Conservation (phyloP, 2,113 vertebrate genomes). For the Ptychochromis oligacanthus region DNA sequence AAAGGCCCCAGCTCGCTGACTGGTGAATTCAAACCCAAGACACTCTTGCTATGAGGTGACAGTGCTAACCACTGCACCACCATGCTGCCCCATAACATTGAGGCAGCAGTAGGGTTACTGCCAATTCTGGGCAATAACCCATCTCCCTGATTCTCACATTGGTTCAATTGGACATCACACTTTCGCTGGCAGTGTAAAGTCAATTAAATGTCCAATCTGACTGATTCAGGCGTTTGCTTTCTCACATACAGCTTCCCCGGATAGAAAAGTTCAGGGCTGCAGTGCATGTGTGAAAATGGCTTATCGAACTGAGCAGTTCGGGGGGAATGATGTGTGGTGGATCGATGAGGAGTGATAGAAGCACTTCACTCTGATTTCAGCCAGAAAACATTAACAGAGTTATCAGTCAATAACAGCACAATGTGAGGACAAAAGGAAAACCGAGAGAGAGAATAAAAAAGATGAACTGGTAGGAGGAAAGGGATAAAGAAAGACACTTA, state of each 20-base stretch:
- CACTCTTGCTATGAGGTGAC: too few species aligned
- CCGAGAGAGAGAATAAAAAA: conserved; percentile 22
- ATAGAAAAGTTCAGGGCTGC: background rate
- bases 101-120: too few species aligned
- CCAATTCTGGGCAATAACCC: background rate
- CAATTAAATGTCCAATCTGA: background rate
- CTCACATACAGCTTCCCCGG: background rate
- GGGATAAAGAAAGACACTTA: conserved; percentile 7
- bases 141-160: background rate
- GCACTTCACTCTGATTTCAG: conserved; percentile 22
- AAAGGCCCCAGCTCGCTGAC: too few species aligned
- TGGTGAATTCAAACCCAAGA: too few species aligned
- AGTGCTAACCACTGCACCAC: too few species aligned
- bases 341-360: conserved; percentile 28
- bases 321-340: background rate
- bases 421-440: background rate
- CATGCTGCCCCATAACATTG: too few species aligned
- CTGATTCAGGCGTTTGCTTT: background rate
- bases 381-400: conserved; percentile 39
- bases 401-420: conserved; percentile 25
- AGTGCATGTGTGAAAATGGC: background rate
- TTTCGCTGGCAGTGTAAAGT: background rate
- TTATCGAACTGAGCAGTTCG: background rate
- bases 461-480: background rate
- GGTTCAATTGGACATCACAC: background rate